A percentile compares a stretch with the other conserved stretches of the same genome.
Evolutionary conservation across 2,888 invertebrate species (phyloP).

Genomic region (Beris chalybata): DNA sequence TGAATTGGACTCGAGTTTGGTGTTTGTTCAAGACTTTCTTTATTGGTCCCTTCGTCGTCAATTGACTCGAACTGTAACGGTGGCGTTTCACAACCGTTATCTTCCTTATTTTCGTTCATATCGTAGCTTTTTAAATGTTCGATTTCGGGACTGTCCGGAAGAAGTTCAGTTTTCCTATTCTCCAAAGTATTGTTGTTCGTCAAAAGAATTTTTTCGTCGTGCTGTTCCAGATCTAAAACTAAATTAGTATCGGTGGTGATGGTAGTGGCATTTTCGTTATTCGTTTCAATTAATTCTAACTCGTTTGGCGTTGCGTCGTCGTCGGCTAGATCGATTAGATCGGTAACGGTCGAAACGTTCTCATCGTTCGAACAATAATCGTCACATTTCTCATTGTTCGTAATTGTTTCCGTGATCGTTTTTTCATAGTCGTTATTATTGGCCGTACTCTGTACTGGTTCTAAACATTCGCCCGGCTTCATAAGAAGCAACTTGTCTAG

Average conservation of each 20-base stretch:
- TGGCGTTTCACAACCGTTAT: slow-evolving; percentile 12
- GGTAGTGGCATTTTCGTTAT: too few species aligned
- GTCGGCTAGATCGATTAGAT: too few species aligned
- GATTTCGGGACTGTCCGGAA: not conserved
- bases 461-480: slow-evolving; percentile 18
- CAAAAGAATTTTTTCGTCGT: not conserved
- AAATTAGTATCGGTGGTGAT: too few species aligned
- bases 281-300: too few species aligned
- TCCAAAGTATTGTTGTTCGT: slow-evolving; percentile 18
- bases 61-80: slow-evolving; percentile 34
- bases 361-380: slow-evolving; percentile 10
- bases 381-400: not conserved
- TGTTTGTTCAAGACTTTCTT: too few species aligned
- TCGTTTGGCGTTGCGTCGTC: too few species aligned
- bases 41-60: too few species aligned
- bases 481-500: slow-evolving; percentile 34
- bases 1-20: too few species aligned
- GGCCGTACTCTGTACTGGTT: slow-evolving; percentile 19
- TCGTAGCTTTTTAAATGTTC: not conserved
- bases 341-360: too few species aligned
- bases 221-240: not conserved
- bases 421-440: slow-evolving; percentile 21
- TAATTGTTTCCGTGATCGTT: slow-evolving; percentile 6
- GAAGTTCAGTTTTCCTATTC: not conserved
- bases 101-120: slow-evolving; percentile 32